phyloP scores from a whole-genome alignment of 2,888 invertebrate species.

The Scelioninae gen. 1 region DNA sequence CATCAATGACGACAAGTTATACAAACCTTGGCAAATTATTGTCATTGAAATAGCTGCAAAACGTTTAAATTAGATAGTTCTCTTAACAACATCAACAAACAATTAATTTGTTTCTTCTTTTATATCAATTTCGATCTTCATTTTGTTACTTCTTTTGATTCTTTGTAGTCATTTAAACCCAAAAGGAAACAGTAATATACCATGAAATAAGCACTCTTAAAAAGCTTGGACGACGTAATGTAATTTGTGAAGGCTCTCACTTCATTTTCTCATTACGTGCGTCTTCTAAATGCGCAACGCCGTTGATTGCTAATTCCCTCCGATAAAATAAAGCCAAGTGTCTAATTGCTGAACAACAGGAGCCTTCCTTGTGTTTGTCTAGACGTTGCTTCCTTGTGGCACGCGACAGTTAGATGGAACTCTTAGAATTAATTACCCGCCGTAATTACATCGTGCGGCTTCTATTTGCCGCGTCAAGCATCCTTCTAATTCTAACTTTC shows the following conservation, averaged over 20 bases:
- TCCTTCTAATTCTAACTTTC: constrained; percentile 41
- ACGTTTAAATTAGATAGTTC: too few relatives aligned
- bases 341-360: constrained; percentile 72
- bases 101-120: too few relatives aligned
- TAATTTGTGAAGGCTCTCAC: constrained; percentile 53
- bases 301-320: constrained; percentile 67
- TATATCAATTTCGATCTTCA: too few relatives aligned
- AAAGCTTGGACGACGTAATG: constrained; percentile 42
- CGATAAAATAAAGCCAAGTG: constrained; percentile 70
- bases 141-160: too few relatives aligned
- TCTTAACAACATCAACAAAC: too few relatives aligned
- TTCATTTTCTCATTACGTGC: constrained; percentile 62
- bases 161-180: not conserved
- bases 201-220: constrained; percentile 37
- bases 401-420: constrained; percentile 73
- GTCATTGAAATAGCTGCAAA: too few relatives aligned
- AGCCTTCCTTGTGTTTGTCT: constrained; percentile 62
- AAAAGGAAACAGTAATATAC: constrained; percentile 9
- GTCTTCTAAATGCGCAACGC: constrained; percentile 47
- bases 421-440: constrained; percentile 76
- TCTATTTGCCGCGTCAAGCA: constrained; percentile 29
- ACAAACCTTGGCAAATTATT: too few relatives aligned
- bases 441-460: constrained; percentile 56
- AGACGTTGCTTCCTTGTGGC: constrained; percentile 60
- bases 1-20: too few relatives aligned